phyloP scores from a whole-genome alignment of 2,797 vertebrate genomes.

The Characodon lateralis region DNA sequence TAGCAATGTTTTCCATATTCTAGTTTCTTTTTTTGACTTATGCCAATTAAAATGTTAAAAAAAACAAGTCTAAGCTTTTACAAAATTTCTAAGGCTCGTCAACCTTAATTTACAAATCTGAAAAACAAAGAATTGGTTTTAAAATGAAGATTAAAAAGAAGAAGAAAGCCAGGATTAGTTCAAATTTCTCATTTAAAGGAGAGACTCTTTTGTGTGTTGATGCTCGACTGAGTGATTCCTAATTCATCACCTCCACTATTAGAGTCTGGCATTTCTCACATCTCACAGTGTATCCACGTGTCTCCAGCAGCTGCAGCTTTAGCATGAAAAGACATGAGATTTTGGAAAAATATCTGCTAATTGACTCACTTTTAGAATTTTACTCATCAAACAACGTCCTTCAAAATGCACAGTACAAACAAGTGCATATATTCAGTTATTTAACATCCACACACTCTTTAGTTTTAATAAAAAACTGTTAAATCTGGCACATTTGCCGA shows the following conservation, averaged over 20 bases:
- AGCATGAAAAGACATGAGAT: not conserved
- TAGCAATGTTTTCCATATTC: not conserved
- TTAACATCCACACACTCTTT: not conserved
- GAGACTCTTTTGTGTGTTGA: not conserved
- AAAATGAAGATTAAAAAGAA: not conserved
- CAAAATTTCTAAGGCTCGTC: not conserved
- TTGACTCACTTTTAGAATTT: not conserved
- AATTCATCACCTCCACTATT: constrained; percentile 1
- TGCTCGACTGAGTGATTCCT: not conserved
- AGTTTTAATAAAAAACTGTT: not conserved
- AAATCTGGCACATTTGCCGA: not conserved
- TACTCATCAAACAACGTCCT: not conserved
- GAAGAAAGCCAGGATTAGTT: not conserved
- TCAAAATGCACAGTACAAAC: not conserved
- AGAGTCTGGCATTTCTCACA: constrained; percentile 7
- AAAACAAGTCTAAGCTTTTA: not conserved
- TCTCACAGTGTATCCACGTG: not conserved
- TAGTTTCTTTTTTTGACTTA: not conserved
- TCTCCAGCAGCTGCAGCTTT: not conserved
- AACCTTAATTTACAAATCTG: not conserved
- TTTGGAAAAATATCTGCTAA: not conserved
- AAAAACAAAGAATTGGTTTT: not conserved
- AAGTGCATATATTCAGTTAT: not conserved
- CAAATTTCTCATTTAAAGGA: not conserved
- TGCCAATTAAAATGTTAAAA: not conserved